Conservation (phyloP, 2,113 vertebrate genomes). For the Centropus unirufus region DNA sequence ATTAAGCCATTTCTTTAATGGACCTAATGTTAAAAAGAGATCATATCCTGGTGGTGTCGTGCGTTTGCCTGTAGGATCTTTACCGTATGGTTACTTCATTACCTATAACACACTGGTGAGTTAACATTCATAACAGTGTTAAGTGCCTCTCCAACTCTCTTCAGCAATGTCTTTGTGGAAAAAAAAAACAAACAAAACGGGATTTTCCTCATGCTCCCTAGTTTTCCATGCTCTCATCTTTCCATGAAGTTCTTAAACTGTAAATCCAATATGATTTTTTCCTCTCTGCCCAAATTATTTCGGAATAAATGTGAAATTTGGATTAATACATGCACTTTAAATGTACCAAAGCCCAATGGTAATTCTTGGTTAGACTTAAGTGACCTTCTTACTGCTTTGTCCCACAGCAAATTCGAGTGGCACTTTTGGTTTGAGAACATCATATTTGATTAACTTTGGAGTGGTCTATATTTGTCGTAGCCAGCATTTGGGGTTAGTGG, state of each 20-base stretch:
- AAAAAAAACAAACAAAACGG: not conserved
- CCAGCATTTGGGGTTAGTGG: not conserved
- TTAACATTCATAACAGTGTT: not conserved
- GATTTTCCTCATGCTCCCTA: not conserved
- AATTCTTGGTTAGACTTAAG: slow-evolving; percentile 36
- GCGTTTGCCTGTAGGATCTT: not conserved
- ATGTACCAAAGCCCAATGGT: not conserved
- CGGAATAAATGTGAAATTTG: not conserved
- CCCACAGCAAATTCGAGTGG: slow-evolving; percentile 11
- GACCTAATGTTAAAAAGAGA: not conserved
- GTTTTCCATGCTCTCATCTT: not conserved
- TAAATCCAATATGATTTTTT: not conserved
- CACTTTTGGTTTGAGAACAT: slow-evolving; percentile 17
- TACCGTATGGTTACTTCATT: not conserved
- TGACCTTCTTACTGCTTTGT: slow-evolving; percentile 35
- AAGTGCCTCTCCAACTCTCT: not conserved
- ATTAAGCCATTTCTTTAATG: not conserved
- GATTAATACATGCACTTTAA: not conserved
- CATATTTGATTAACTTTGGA: slow-evolving; percentile 43
- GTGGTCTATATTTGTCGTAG: not conserved
- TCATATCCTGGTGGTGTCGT: not conserved
- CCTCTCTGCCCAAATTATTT: not conserved
- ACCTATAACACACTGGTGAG: not conserved
- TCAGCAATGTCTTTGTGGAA: not conserved
- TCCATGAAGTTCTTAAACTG: not conserved